Evolutionary conservation across 2,888 invertebrate species (phyloP), one percentile per base, ranked within the genome.

Genomic region (Gerris lacustris): DNA sequence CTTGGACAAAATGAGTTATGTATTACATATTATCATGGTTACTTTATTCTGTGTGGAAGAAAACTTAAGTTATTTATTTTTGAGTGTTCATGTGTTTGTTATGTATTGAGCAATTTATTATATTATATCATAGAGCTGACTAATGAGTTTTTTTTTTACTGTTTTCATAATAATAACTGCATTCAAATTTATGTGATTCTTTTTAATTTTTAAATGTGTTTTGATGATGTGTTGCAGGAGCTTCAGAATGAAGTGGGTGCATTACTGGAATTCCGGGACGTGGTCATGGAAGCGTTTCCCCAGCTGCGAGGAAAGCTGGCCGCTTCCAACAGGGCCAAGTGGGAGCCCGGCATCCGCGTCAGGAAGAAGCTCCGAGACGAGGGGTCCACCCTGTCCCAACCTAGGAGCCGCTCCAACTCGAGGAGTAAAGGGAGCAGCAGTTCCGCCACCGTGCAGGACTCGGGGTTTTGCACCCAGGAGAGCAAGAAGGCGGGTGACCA

Each of bases 201-300:
- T 31, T 31, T 31, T 31, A 2, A 4, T 31, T 31, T 31, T 31
- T 31, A 4, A 31, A 55, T 55, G 15, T 55, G 11, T 18, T 18
- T 64, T 64, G 31, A n/a, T 64, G 11, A 9, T 64, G 64, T 69
- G 64, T 69, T 73, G 47, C 81, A 86, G 86, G 93, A 93, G 84
- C 86, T 93, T 82, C 93, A 93, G 87, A 90, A 92, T 89, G 93
- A 93, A 85, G 93, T 93, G 84, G 92, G 92, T 76, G 92, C 92
- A 78, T 83, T 93, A 78, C 86, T 93, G 82, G 92, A 93, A 85
- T 93, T 93, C 82, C 90, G 93, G 83, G 92, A 93, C 83, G 88
- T 92, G 86, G 93, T 93, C 86, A 92, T 93, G 87, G 92, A 92
- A 86, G 91, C 92, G 79, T 92, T 93, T 84, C 93, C 93, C 78